A percentile compares a stretch with the other conserved stretches of the same genome.
Evolutionary conservation across 2,113 vertebrate species (phyloP).

Genomic region (Apodemus sylvaticus): DNA sequence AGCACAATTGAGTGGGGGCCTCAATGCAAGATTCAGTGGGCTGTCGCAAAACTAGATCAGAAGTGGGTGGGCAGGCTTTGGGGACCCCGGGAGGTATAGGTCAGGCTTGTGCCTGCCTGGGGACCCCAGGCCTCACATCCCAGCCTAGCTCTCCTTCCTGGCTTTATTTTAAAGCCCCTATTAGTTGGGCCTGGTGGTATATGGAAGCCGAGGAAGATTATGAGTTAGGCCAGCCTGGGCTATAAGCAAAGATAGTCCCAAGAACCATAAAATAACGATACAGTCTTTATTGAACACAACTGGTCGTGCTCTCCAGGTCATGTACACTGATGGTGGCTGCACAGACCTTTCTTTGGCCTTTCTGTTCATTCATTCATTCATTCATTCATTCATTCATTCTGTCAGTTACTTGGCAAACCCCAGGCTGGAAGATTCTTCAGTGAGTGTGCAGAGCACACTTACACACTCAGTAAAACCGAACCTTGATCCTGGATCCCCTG

Average conservation of each 20-base stretch:
- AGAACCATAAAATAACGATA: not conserved
- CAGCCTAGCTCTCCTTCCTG: not conserved
- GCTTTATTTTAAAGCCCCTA: not conserved
- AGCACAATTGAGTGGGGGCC: not conserved
- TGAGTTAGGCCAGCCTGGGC: not conserved
- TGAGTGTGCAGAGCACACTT: too few species aligned
- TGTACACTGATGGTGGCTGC: accelerated
- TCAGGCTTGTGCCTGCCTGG: not conserved
- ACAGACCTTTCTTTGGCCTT: not conserved
- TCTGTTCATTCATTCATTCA: not conserved
- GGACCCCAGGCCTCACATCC: not conserved
- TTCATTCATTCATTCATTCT: not conserved
- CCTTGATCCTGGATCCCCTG: not conserved
- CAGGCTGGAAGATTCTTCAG: not conserved
- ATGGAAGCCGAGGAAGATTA: not conserved
- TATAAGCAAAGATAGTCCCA: not conserved
- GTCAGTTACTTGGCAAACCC: not conserved
- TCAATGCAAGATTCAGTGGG: not conserved
- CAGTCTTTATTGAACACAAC: not conserved
- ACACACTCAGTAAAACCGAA: not conserved
- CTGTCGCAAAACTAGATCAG: not conserved
- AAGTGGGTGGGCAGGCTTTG: not conserved
- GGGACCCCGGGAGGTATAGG: too few species aligned
- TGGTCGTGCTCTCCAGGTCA: not conserved
- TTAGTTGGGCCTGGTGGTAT: not conserved